A percentile compares a stretch with the other conserved stretches of the same genome.
Evolutionary conservation across 2,797 vertebrate species (phyloP).

Genomic region (Nyctalus aviator): DNA sequence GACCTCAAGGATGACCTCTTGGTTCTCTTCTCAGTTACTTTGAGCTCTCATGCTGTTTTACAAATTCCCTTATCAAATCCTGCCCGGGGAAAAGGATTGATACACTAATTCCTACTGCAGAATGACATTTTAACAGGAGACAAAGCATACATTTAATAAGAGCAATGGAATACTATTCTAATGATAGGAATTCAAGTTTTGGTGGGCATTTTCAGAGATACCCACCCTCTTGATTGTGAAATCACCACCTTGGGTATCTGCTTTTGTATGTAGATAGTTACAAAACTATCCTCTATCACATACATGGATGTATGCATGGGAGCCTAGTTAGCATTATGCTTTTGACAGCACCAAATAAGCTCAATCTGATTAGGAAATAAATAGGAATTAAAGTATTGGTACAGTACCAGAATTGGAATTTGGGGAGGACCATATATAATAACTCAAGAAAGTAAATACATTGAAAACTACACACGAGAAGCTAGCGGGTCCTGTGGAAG

Average conservation of each 20-base stretch:
- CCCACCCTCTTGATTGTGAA: not conserved
- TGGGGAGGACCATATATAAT: not conserved
- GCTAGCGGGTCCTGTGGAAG: not conserved
- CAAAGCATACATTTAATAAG: not conserved
- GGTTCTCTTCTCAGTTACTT: not conserved
- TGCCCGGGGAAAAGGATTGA: not conserved
- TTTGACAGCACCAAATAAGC: not conserved
- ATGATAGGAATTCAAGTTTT: not conserved
- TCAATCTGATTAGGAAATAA: constrained; percentile 1
- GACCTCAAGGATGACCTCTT: not conserved
- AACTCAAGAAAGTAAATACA: not conserved
- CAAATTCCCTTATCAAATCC: not conserved
- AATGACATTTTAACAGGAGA: not conserved
- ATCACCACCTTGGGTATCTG: not conserved
- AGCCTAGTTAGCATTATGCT: not conserved
- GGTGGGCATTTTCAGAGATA: not conserved
- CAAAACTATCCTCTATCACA: not conserved
- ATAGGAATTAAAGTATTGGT: not conserved
- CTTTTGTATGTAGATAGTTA: not conserved
- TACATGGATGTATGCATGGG: not conserved
- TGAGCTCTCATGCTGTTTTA: not conserved
- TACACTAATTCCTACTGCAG: not conserved
- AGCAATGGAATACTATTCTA: not conserved
- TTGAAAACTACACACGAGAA: not conserved
- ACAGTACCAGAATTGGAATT: not conserved